Conservation (phyloP, 1,140 invertebrate genomes). For the Zophobas morio region DNA sequence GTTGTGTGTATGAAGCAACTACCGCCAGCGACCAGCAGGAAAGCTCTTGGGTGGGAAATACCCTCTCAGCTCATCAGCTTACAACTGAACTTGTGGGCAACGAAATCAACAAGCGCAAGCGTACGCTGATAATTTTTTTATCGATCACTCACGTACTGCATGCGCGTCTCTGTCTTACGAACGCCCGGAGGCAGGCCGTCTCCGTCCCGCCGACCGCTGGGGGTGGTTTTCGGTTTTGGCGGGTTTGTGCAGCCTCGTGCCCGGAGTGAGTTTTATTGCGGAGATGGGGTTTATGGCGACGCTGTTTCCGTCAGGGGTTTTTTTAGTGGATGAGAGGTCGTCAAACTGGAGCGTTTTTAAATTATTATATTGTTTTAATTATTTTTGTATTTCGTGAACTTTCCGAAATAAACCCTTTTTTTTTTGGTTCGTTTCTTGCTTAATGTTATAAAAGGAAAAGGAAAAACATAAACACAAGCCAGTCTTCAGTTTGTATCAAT, state of each 20-base stretch:
- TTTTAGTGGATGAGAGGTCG: no score
- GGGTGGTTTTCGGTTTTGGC: conserved; percentile 11
- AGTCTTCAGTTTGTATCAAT: no score
- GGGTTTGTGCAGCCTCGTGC: not conserved
- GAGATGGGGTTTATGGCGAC: no score
- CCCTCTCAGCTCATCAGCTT: conserved; percentile 24
- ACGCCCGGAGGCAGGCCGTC: not conserved
- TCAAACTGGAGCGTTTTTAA: no score
- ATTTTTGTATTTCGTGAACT: no score
- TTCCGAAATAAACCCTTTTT: no score
- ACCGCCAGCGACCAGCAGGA: conserved; percentile 15
- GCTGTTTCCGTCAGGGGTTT: no score
- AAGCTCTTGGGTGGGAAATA: conserved; percentile 27
- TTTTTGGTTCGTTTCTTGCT: no score
- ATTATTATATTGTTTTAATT: no score
- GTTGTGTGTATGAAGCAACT: conserved; percentile 10
- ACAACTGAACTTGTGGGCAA: conserved; percentile 12
- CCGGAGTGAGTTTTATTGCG: not conserved
- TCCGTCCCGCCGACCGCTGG: not conserved
- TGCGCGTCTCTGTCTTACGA: conserved; percentile 11
- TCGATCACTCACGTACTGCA: conserved; percentile 21
- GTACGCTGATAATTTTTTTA: conserved; percentile 12
- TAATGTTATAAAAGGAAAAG: no score
- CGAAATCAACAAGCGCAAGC: conserved; percentile 29
- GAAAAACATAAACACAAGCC: no score